Conservation (phyloP, 2,888 invertebrate species). For the Phragmatobia fuliginosa region DNA sequence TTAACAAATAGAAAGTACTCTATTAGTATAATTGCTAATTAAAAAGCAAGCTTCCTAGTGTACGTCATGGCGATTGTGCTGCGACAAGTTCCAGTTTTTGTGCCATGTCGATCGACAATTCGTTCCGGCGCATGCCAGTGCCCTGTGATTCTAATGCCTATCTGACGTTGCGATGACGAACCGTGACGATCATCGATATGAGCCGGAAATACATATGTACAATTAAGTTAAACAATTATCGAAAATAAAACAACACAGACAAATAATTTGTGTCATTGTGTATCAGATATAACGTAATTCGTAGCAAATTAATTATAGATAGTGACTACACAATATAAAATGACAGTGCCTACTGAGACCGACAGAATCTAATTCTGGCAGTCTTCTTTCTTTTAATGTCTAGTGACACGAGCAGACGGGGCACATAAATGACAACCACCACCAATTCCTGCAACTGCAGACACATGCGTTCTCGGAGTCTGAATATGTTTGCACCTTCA, state of each 20-base stretch:
- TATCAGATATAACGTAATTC: constrained; percentile 28
- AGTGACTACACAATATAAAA: background rate
- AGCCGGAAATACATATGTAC: constrained; percentile 17
- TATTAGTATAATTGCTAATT: constrained; percentile 55
- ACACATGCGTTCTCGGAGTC: background rate
- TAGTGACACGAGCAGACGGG: background rate
- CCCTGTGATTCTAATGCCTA: constrained; percentile 14
- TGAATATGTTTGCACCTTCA: background rate
- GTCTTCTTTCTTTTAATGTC: background rate
- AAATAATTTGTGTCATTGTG: constrained; percentile 10
- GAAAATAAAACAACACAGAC: constrained; percentile 15
- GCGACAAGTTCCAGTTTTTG: constrained; percentile 21
- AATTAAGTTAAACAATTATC: constrained; percentile 19
- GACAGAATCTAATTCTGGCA: background rate
- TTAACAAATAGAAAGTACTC: constrained; percentile 53
- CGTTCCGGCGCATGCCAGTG: constrained; percentile 13
- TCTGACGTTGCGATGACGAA: constrained; percentile 15
- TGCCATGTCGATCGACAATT: constrained; percentile 10
- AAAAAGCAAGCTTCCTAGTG: constrained; percentile 50
- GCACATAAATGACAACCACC: background rate
- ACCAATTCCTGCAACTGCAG: background rate
- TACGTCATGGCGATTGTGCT: constrained; percentile 25
- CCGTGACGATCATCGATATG: constrained; percentile 6
- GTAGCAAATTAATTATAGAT: background rate
- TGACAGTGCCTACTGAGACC: background rate